Evolutionary conservation across 2,113 vertebrate genomes (phyloP).

Genomic region (Corynorhinus townsendii): DNA sequence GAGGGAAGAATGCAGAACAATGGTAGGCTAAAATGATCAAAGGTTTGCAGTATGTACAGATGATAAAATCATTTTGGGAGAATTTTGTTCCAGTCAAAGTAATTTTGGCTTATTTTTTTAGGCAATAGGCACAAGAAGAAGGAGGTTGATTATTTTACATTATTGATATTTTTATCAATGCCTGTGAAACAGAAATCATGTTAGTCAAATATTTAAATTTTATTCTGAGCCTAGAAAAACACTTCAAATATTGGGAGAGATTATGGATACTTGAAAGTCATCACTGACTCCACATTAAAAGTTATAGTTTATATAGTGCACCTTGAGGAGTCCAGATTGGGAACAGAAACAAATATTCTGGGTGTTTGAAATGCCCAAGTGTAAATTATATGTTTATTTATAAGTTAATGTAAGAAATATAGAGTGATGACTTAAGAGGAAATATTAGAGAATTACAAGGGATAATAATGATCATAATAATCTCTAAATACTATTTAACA

Average conservation of each 20-base stretch:
- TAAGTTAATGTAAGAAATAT: rapidly evolving
- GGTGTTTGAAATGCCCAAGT: background rate
- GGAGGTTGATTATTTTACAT: background rate
- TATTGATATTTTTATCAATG: background rate
- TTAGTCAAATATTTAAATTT: background rate
- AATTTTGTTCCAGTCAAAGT: background rate
- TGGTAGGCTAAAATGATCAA: background rate
- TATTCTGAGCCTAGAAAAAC: background rate
- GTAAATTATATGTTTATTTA: background rate
- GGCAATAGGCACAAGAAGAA: rapidly evolving
- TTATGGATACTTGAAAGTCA: background rate
- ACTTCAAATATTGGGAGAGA: background rate
- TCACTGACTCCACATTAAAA: background rate
- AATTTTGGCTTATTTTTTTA: background rate
- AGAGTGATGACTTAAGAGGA: background rate
- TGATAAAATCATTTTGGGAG: background rate
- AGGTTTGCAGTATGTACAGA: background rate
- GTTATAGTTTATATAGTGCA: too few relatives aligned
- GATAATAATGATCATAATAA: background rate
- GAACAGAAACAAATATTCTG: background rate
- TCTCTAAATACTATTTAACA: background rate
- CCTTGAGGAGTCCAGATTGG: background rate
- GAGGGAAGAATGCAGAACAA: background rate
- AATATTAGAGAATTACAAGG: background rate
- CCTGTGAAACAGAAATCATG: background rate